Base-by-base conservation (phyloP, 2,888 invertebrate species). In the Theodoxus fluviatilis region DNA sequence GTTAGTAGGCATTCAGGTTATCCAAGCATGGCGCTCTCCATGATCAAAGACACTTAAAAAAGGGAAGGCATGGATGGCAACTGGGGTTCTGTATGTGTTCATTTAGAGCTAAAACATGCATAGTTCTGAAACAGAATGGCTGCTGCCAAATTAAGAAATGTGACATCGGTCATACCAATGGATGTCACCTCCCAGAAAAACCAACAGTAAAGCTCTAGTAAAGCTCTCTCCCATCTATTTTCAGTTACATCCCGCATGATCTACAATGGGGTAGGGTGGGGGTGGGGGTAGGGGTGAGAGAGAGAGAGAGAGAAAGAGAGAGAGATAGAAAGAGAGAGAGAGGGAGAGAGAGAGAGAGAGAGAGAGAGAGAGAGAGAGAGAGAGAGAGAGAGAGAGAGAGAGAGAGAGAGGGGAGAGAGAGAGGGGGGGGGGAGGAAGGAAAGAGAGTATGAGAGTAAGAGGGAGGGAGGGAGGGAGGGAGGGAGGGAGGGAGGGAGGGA, bases 81-180 rank as follows among this genome's bases (percentile, higher is more conserved):
- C n/a, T n/a, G n/a, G n/a, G n/a, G n/a, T n/a, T n/a, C n/a, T n/a
- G n/a, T n/a, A n/a, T n/a, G n/a, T n/a, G n/a, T n/a, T n/a, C n/a
- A n/a, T n/a, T n/a, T n/a, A n/a, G n/a, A n/a, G n/a, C n/a, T n/a
- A n/a, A n/a, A n/a, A n/a, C n/a, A n/a, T n/a, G n/a, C n/a, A n/a
- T n/a, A n/a, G n/a, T n/a, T n/a, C n/a, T n/a, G n/a, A n/a, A n/a
- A n/a, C n/a, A n/a, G n/a, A n/a, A n/a, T n/a, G n/a, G n/a, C n/a
- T n/a, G n/a, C n/a, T n/a, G n/a, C n/a, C n/a, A n/a, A n/a, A n/a
- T n/a, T n/a, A n/a, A n/a, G n/a, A n/a, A n/a, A n/a, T n/a, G n/a
- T n/a, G n/a, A 37, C 37, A 68, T 73, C 0, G 49, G 64, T 31
- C 73, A 67, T 38, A 71, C 64, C 75, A n/a, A n/a, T 74, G 40